Percentiles rank a stretch among this genome's conserved stretches.
phyloP scores from a whole-genome alignment of 2,113 vertebrate genomes.

The Hippocampus mohnikei region DNA sequence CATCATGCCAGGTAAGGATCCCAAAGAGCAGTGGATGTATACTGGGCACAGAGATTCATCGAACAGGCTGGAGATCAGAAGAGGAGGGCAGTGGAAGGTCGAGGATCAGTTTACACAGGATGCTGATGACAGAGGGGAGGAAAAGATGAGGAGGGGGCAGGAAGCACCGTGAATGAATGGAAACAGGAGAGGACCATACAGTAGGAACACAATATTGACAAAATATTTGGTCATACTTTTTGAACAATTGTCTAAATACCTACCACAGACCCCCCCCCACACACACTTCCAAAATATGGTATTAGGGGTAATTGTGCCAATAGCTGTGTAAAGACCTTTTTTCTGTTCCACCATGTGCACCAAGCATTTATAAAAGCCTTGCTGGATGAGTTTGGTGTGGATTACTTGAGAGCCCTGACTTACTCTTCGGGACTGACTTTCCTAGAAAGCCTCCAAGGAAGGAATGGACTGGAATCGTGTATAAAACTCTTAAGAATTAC shows the following conservation, averaged over 20 bases:
- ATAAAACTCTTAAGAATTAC: too few species aligned
- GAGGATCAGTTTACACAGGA: constrained; percentile 15
- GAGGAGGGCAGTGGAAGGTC: constrained; percentile 29
- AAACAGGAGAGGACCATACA: neutral
- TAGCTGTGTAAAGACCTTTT: neutral
- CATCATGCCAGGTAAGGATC: constrained; percentile 88
- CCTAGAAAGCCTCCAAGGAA: too few species aligned
- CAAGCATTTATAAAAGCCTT: neutral
- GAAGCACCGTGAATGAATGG: neutral
- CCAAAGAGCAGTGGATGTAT: constrained; percentile 28
- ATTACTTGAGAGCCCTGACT: neutral
- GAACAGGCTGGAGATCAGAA: constrained; percentile 22
- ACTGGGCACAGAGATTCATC: constrained; percentile 9
- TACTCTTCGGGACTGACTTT: neutral
- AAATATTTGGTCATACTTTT: neutral
- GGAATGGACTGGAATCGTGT: too few species aligned
- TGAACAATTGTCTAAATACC: neutral
- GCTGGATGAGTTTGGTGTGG: neutral
- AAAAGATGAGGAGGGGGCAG: constrained; percentile 3
- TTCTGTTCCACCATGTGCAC: neutral
- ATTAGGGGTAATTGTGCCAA: neutral
- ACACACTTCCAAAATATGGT: too few species aligned
- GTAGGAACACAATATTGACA: neutral
- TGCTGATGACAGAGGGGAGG: constrained; percentile 13
- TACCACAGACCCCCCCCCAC: neutral